A percentile compares a stretch with the other conserved stretches of the same genome.
phyloP scores from a whole-genome alignment of 2,113 vertebrate genomes.

The Salminus brasiliensis region DNA sequence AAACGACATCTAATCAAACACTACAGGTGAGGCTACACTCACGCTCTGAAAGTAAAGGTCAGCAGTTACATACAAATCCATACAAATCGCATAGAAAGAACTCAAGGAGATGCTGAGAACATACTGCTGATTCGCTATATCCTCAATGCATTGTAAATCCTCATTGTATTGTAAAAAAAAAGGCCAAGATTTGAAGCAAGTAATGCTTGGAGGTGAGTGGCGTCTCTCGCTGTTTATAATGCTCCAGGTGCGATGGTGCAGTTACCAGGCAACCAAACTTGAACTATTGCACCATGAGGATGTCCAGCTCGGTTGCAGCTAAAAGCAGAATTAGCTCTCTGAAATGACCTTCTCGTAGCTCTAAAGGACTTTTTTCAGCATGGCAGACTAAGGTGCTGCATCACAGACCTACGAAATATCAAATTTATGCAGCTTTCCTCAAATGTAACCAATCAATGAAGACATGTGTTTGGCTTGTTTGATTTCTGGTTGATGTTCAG shows the following conservation, averaged over 20 bases:
- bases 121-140: neutral
- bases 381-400: neutral
- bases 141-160: too few relatives aligned
- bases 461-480: neutral
- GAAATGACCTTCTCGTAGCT: neutral
- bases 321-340: neutral
- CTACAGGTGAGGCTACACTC: neutral
- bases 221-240: neutral
- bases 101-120: neutral
- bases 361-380: neutral
- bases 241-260: neutral
- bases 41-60: neutral
- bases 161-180: neutral
- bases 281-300: neutral
- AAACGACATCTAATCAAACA: neutral
- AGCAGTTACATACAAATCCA: neutral
- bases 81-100: neutral
- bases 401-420: neutral
- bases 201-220: neutral
- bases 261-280: conserved; percentile 32
- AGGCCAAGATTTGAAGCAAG: neutral
- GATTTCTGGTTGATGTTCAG: neutral
- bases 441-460: neutral
- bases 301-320: neutral
- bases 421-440: neutral